These are phyloP conservation scores for Nesoenas mayeri DNA, from an alignment of 2,113 vertebrate genomes.

Conservation along the genomic window DNA sequence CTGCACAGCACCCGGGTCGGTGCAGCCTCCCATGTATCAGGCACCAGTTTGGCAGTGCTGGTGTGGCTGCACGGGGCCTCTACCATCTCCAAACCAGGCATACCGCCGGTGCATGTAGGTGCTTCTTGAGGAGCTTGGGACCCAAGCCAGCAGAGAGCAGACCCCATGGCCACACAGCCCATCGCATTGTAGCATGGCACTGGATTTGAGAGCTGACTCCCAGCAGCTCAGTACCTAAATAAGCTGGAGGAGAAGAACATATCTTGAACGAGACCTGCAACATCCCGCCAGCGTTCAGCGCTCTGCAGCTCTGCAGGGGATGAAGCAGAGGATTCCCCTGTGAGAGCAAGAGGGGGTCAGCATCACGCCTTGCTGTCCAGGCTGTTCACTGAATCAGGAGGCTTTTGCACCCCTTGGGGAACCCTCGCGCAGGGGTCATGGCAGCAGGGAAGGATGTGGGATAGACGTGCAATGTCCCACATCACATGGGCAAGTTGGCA, in stretches of 20 bases:
- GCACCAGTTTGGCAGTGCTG: not conserved
- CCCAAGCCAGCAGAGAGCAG: not conserved
- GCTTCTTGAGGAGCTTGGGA: rapidly evolving
- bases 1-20: not conserved
- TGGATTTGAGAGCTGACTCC: not conserved
- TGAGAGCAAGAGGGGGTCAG: not conserved
- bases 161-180: not conserved
- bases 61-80: not conserved
- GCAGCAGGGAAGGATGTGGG: too few relatives aligned
- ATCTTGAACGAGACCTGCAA: not conserved
- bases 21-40: not conserved
- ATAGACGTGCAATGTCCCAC: rapidly evolving
- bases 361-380: rapidly evolving
- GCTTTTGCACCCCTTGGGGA: not conserved
- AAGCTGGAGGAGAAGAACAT: not conserved
- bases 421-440: not conserved
- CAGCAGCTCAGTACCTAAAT: rapidly evolving
- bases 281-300: rapidly evolving
- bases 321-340: not conserved
- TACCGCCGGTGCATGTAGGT: rapidly evolving
- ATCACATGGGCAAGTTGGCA: rapidly evolving
- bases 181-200: rapidly evolving
- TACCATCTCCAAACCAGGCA: rapidly evolving
- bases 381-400: not conserved
- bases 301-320: not conserved